These are phyloP conservation scores for Paraescarpia echinospica DNA, from an alignment of 1,140 invertebrate species.

Conservation along the genomic window DNA sequence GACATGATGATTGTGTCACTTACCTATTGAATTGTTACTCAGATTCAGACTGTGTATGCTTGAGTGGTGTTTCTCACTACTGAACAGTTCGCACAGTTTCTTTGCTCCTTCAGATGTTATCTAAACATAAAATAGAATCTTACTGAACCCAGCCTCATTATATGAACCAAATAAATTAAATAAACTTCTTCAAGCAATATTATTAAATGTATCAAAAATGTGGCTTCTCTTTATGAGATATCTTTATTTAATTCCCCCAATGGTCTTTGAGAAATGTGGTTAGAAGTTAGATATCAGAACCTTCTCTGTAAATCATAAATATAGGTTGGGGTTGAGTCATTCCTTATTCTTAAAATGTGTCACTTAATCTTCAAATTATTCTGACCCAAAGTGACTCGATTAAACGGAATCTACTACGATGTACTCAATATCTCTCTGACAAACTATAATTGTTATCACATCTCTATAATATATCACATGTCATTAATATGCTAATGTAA, in stretches of 20 bases:
- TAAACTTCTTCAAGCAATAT: not conserved
- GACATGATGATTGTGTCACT: not conserved
- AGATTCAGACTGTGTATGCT: constrained; percentile 47
- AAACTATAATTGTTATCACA: no score
- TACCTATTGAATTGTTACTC: constrained; percentile 41
- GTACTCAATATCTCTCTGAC: no score
- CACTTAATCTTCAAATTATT: no score
- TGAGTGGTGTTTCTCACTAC: constrained; percentile 28
- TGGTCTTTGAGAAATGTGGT: no score
- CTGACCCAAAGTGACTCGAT: no score
- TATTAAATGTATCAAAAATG: not conserved
- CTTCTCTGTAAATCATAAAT: no score
- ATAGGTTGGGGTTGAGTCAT: no score
- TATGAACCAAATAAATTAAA: not conserved
- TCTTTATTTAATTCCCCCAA: no score
- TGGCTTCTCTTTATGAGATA: no score
- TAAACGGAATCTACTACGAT: no score
- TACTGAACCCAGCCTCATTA: not conserved
- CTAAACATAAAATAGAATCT: not conserved
- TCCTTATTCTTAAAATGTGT: no score
- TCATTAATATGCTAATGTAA: not conserved
- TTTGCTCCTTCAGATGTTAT: not conserved
- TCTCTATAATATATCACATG: not conserved
- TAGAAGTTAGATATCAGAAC: no score
- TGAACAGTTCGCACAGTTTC: not conserved